Evolutionary conservation across 2,113 vertebrate species (phyloP).

Genomic region (Misgurnus mizolepis): DNA sequence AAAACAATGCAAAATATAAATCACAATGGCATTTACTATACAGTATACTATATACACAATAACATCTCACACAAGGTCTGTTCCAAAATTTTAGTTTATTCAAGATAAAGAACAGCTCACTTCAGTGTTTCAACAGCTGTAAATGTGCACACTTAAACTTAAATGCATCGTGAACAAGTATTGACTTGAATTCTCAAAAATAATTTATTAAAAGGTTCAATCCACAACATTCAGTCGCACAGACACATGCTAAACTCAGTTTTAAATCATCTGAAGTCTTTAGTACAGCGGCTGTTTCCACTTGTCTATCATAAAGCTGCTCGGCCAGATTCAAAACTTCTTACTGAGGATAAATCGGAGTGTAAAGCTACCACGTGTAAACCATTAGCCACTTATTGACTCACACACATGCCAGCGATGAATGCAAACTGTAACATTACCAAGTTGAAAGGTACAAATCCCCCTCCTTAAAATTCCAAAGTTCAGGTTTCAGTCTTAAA

Average conservation of each 20-base stretch:
- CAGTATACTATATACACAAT: not conserved
- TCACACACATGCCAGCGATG: not conserved
- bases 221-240: not conserved
- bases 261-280: slow-evolving; percentile 6
- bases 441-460: not conserved
- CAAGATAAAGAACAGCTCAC: not conserved
- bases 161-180: slow-evolving; percentile 24
- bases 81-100: slow-evolving; percentile 24
- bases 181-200: slow-evolving; percentile 7
- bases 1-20: no score
- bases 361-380: not conserved
- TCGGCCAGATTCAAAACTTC: not conserved
- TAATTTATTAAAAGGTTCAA: slow-evolving; percentile 39
- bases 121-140: slow-evolving; percentile 19
- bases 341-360: not conserved
- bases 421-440: not conserved
- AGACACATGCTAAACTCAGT: slow-evolving; percentile 17
- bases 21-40: no score
- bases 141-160: slow-evolving; percentile 37
- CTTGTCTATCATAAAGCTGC: not conserved
- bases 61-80: not conserved
- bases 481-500: not conserved
- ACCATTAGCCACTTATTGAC: not conserved
- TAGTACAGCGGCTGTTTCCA: not conserved
- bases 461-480: slow-evolving; percentile 15